A percentile compares a stretch with the other conserved stretches of the same genome.
phyloP scores from a whole-genome alignment of 1,140 invertebrate genomes.

The Papilio polytes region DNA sequence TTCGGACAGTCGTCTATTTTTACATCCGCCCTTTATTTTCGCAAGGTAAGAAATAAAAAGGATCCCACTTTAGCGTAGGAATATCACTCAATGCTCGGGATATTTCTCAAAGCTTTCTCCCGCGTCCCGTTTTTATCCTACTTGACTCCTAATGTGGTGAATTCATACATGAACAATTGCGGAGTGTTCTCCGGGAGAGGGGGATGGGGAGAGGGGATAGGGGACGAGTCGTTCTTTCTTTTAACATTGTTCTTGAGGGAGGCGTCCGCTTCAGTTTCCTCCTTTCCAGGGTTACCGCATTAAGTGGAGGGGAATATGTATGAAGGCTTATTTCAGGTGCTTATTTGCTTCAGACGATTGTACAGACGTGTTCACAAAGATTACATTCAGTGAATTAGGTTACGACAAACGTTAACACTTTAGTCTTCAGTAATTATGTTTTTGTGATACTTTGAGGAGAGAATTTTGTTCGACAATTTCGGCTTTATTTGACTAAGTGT shows the following conservation, averaged over 20 bases:
- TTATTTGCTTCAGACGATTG: conserved; percentile 26
- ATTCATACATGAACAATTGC: conserved; percentile 85
- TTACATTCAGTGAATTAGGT: not conserved
- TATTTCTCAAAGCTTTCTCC: conserved; percentile 82
- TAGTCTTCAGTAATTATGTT: not conserved
- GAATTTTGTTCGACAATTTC: too few relatives aligned
- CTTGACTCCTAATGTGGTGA: conserved; percentile 85
- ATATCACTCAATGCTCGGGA: conserved; percentile 76
- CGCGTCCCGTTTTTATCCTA: conserved; percentile 84
- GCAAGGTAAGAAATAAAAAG: conserved; percentile 63
- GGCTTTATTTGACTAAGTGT: too few relatives aligned
- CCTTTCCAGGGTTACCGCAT: conserved; percentile 45
- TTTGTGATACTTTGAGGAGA: not conserved
- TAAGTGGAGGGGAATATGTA: conserved; percentile 38
- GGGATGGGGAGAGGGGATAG: conserved; percentile 46
- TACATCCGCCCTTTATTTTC: conserved; percentile 57
- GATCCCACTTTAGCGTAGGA: conserved; percentile 59
- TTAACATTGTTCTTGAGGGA: conserved; percentile 59
- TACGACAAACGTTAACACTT: not conserved
- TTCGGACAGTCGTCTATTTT: conserved; percentile 55
- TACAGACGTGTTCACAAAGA: conserved; percentile 10
- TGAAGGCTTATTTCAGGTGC: conserved; percentile 42
- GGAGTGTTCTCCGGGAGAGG: conserved; percentile 61
- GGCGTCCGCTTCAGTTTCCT: conserved; percentile 40
- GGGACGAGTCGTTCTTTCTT: conserved; percentile 57